Evolutionary conservation across 2,888 invertebrate genomes (phyloP), one percentile per base, ranked within the genome.

Genomic region (Drosophila meridiana): DNA sequence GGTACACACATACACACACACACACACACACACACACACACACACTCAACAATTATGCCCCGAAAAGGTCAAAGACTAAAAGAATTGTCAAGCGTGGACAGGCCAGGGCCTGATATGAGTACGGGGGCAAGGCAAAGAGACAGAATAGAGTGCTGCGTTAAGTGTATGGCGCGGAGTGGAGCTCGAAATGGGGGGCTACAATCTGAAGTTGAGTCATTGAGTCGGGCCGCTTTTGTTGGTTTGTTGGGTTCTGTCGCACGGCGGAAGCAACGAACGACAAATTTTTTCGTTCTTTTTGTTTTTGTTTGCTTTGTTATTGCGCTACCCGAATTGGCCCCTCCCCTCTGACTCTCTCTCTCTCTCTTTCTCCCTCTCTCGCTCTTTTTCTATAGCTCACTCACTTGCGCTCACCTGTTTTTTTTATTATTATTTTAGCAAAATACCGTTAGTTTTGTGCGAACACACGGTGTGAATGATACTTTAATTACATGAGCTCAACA

Each of bases 381-480:
- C n/a, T 14, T 50, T 36, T 30, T 60, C 11, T n/a, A 36, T 45
- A 13, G 30, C 28, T 53, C 53, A 42, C 59, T 59, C 32, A 36
- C 55, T 38, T 50, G 40, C 42, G 59, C 53, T 59, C 40, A 55
- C 38, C 52, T 50, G 45, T 30, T 66, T 65, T 62, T 47, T 64
- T 77, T 78, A 80, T 82, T 87, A 78, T 89, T 80, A 88, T 86
- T 89, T 87, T 78, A 87, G 88, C 87, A 89, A 89, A 87, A 85
- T 71, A 66, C 87, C 87, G 87, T 87, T 87, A 87, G 87, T 69
- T 80, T 78, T 89, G 87, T 85, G 87, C 89, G 87, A 87, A 78
- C 89, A 85, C 77, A 52, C 89, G 87, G 87, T 87, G 87, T 89
- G 87, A 87, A 87, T 87, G 87, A 87, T 87, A 87, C 89, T 89